These are phyloP conservation scores for Neoaliturus tenellus DNA, from an alignment of 2,888 invertebrate species.

Conservation along the genomic window DNA sequence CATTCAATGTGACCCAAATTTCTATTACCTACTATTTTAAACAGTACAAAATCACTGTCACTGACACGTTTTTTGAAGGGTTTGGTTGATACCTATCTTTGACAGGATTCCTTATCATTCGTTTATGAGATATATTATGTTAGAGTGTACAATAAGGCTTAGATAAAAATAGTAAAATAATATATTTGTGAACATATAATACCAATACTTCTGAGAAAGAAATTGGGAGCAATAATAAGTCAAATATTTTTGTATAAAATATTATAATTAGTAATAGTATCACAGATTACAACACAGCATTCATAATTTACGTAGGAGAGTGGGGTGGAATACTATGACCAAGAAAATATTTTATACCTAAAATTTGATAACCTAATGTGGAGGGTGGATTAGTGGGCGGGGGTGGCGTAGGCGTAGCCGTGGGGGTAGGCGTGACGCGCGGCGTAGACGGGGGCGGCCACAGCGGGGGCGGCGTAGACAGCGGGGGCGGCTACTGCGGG, in stretches of 20 bases:
- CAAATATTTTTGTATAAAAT: constrained; percentile 42
- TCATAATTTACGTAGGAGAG: not conserved
- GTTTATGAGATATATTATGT: too few species aligned
- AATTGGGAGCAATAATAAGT: not conserved
- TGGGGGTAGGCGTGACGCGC: not conserved
- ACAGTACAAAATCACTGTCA: too few species aligned
- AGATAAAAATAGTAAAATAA: too few species aligned
- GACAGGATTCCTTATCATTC: too few species aligned
- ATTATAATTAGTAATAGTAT: constrained; percentile 55
- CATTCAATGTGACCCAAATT: too few species aligned
- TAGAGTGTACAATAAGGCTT: too few species aligned
- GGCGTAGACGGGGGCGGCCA: constrained; percentile 16
- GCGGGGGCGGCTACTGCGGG: constrained; percentile 66
- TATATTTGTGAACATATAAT: too few species aligned
- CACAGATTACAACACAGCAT: constrained; percentile 15
- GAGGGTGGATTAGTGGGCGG: constrained; percentile 14
- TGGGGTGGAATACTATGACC: constrained; percentile 38
- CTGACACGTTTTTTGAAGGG: too few species aligned
- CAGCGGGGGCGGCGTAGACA: not conserved
- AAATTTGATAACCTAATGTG: constrained; percentile 48
- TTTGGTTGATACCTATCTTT: too few species aligned
- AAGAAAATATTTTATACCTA: constrained; percentile 53
- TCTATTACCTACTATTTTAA: too few species aligned
- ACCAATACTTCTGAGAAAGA: too few species aligned
- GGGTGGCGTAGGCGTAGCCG: constrained; percentile 41